phyloP scores from a whole-genome alignment of 2,113 vertebrate genomes.

The Ammodytes marinus region DNA sequence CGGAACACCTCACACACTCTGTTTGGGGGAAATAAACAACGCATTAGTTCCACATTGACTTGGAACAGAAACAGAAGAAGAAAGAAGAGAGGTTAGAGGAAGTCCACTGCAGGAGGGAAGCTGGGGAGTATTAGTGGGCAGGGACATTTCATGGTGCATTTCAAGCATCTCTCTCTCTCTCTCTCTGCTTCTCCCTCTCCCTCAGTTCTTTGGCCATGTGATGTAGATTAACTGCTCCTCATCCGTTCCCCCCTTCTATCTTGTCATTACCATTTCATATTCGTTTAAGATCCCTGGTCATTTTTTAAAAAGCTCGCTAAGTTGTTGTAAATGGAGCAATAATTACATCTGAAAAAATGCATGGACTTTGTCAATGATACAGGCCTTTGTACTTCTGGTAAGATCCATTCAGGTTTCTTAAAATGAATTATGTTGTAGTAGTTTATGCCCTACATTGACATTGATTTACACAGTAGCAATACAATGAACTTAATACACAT shows the following conservation, averaged over 20 bases:
- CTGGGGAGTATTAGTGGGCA: constrained; percentile 66
- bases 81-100: constrained; percentile 63
- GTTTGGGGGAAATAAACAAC: constrained; percentile 78
- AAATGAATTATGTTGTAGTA: not conserved
- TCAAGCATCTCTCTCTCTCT: constrained; percentile 13
- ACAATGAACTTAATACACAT: not conserved
- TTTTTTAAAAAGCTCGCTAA: constrained; percentile 54
- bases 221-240: constrained; percentile 68
- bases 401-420: not conserved
- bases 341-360: constrained; percentile 9
- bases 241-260: constrained; percentile 30
- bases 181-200: constrained; percentile 26
- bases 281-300: not conserved
- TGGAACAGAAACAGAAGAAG: constrained; percentile 73
- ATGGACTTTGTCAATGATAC: not conserved
- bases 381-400: not conserved
- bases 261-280: not conserved
- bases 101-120: constrained; percentile 66
- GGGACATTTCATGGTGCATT: constrained; percentile 60
- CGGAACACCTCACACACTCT: constrained; percentile 58
- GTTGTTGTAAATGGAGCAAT: constrained; percentile 52
- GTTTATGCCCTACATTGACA: not conserved
- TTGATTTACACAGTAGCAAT: not conserved
- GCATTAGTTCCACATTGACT: constrained; percentile 81
- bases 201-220: constrained; percentile 67